Conservation (phyloP, 1,140 invertebrate species). For the Psilanteris sp. region DNA sequence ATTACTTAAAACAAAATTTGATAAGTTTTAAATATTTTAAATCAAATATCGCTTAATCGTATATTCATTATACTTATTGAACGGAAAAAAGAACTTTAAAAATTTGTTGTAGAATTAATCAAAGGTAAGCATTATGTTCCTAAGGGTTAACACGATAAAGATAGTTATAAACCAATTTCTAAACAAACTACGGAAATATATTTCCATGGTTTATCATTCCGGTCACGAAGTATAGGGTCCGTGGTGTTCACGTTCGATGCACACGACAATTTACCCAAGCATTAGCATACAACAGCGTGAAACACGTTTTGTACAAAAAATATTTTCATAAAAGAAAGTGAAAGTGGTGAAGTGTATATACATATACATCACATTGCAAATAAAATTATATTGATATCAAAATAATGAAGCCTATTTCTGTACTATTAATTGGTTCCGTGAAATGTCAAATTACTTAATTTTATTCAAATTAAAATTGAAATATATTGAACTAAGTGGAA, state of each 20-base stretch:
- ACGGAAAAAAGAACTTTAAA: no score
- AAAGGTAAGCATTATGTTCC: no score
- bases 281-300: constrained; percentile 68
- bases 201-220: constrained; percentile 63
- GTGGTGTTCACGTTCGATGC: constrained; percentile 72
- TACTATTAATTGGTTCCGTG: not conserved
- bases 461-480: no score
- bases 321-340: constrained; percentile 24
- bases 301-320: constrained; percentile 47
- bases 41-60: no score
- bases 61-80: no score
- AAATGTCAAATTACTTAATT: no score
- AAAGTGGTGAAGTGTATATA: constrained; percentile 30
- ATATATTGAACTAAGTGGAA: not conserved
- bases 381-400: constrained; percentile 13
- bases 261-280: constrained; percentile 68
- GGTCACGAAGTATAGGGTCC: constrained; percentile 66
- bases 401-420: constrained; percentile 18
- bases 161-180: constrained; percentile 20
- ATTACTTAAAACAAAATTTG: no score
- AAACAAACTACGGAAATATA: constrained; percentile 48
- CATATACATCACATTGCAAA: constrained; percentile 15
- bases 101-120: no score
- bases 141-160: no score
- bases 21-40: no score